Conservation (phyloP, 1,140 invertebrate genomes). For the Lordiphosa clarofinis region DNA sequence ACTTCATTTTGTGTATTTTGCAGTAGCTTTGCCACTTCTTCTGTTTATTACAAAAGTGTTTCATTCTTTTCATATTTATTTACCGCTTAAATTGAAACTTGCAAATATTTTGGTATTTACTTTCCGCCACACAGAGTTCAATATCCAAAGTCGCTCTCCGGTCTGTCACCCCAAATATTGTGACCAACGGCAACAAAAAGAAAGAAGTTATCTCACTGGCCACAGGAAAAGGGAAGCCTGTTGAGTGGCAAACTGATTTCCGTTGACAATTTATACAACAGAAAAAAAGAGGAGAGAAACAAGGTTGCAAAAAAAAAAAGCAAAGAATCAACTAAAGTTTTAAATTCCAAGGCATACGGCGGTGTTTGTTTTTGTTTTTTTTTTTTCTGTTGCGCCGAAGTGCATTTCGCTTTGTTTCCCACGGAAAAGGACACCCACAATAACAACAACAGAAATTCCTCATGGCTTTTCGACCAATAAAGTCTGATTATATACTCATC, state of each 20-base stretch:
- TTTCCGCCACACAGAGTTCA: too few species aligned
- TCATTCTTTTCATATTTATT: too few species aligned
- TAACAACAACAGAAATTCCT: constrained; percentile 49
- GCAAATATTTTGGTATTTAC: too few species aligned
- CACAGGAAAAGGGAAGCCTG: constrained; percentile 77
- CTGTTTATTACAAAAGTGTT: too few species aligned
- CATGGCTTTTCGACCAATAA: constrained; percentile 72
- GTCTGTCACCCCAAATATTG: background rate
- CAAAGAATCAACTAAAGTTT: constrained; percentile 48
- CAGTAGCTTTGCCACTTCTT: too few species aligned
- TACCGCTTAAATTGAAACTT: too few species aligned
- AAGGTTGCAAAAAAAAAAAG: constrained; percentile 4
- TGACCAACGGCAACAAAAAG: too few species aligned
- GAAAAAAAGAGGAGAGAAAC: constrained; percentile 9
- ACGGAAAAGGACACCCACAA: constrained; percentile 13
- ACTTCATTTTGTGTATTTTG: too few species aligned
- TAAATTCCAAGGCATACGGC: constrained; percentile 64
- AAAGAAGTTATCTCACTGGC: constrained; percentile 2
- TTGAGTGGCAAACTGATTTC: constrained; percentile 73
- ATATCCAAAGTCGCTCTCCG: background rate
- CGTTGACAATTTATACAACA: constrained; percentile 66
- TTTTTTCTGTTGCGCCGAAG: background rate
- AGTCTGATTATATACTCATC: constrained; percentile 78
- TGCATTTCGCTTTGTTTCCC: background rate
- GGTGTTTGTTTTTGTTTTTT: constrained; percentile 48